Conservation (phyloP, 2,888 invertebrate genomes). For the Ethmia dodecea region DNA sequence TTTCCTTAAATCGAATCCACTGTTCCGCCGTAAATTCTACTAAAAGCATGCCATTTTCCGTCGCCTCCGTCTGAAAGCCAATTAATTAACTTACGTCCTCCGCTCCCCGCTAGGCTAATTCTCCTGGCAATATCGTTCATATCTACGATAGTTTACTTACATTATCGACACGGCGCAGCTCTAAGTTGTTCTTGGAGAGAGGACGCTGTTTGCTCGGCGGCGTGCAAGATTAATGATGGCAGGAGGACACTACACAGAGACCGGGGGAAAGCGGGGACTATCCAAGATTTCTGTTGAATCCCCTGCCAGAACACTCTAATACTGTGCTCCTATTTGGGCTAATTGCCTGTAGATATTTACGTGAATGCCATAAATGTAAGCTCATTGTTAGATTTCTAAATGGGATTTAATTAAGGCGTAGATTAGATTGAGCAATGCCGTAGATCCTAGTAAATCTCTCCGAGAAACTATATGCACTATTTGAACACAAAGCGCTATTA, state of each 20-base stretch:
- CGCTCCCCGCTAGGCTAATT: conserved; percentile 13
- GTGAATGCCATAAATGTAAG: conserved; percentile 28
- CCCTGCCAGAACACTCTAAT: conserved; percentile 21
- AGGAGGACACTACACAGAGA: conserved; percentile 45
- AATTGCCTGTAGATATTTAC: conserved; percentile 52
- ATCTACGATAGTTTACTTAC: conserved; percentile 41
- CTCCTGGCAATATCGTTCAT: conserved; percentile 34
- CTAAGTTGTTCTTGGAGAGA: conserved; percentile 41
- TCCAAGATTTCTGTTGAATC: conserved; percentile 37
- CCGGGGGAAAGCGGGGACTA: conserved; percentile 21
- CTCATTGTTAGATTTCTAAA: conserved; percentile 44
- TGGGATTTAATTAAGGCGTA: conserved; percentile 38
- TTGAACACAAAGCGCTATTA: too few relatives aligned
- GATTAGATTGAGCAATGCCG: too few relatives aligned
- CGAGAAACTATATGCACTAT: too few relatives aligned
- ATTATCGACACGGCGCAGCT: conserved; percentile 49
- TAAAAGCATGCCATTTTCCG: conserved; percentile 22
- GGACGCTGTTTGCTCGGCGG: conserved; percentile 51
- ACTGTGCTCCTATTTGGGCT: conserved; percentile 35
- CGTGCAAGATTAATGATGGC: conserved; percentile 70
- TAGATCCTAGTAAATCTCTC: too few relatives aligned
- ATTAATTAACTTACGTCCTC: conserved; percentile 31
- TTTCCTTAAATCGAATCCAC: conserved; percentile 4
- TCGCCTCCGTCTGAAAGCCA: conserved; percentile 27
- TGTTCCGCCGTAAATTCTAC: conserved; percentile 24